Evolutionary conservation across 2,888 invertebrate species (phyloP).

Genomic region (Latrodectus hesperus): DNA sequence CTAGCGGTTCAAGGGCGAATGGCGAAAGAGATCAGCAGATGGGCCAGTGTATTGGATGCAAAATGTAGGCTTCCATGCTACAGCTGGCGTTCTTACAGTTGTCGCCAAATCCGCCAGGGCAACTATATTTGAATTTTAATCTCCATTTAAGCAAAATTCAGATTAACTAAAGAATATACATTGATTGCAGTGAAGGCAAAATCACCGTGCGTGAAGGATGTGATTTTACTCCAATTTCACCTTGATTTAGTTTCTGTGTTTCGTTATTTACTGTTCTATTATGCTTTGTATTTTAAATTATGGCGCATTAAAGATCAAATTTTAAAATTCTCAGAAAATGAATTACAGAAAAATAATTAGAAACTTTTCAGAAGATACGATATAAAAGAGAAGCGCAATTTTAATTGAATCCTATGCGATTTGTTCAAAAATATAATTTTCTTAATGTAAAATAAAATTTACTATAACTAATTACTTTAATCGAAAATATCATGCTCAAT

Average conservation of each 20-base stretch:
- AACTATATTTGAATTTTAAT: conserved; percentile 12
- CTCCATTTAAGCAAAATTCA: neutral
- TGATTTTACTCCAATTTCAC: neutral
- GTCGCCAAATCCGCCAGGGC: neutral
- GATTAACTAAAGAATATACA: neutral
- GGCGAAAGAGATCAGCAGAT: conserved; percentile 68
- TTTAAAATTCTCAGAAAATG: too few species aligned
- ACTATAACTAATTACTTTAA: too few species aligned
- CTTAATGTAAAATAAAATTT: too few species aligned
- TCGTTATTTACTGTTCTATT: neutral
- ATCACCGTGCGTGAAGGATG: neutral
- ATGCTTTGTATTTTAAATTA: too few species aligned
- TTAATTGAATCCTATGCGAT: too few species aligned
- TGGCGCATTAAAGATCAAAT: too few species aligned
- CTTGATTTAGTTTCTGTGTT: neutral
- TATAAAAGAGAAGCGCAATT: too few species aligned
- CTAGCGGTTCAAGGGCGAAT: conserved; percentile 68
- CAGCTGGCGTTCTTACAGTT: conserved; percentile 52
- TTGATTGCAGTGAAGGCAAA: neutral
- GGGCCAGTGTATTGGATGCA: conserved; percentile 38
- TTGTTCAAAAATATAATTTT: too few species aligned
- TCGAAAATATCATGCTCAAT: too few species aligned
- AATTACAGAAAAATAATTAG: too few species aligned
- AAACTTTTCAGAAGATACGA: too few species aligned
- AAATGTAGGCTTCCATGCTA: conserved; percentile 49